phyloP scores from a whole-genome alignment of 1,140 invertebrate genomes.

The Drosophila pectinifera region DNA sequence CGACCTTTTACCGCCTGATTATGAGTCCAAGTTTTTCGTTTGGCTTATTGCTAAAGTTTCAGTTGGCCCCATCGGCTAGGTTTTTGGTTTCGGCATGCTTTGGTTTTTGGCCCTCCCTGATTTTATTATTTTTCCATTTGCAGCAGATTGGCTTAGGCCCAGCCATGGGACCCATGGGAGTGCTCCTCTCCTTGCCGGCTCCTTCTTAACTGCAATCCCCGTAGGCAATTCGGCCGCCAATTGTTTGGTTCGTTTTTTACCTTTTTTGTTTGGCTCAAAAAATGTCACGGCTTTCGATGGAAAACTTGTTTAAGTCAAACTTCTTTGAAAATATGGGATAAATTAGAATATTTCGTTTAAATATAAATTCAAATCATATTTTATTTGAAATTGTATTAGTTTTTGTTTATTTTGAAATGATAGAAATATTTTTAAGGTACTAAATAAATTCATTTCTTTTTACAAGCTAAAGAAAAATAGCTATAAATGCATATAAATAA shows the following conservation, averaged over 20 bases:
- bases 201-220: slow-evolving; percentile 35
- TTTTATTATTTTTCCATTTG: slow-evolving; percentile 75
- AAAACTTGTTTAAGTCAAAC: slow-evolving; percentile 14
- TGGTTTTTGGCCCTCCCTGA: slow-evolving; percentile 41
- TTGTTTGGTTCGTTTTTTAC: slow-evolving; percentile 25
- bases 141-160: slow-evolving; percentile 58
- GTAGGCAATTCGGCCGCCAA: slow-evolving; percentile 39
- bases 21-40: slow-evolving; percentile 55
- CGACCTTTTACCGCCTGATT: slow-evolving; percentile 50
- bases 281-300: slow-evolving; percentile 14
- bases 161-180: slow-evolving; percentile 27
- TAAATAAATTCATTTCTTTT: too few relatives aligned
- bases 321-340: not conserved
- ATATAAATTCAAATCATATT: not conserved
- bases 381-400: not conserved
- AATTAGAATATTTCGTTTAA: not conserved
- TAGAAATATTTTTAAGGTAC: not conserved
- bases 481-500: too few relatives aligned
- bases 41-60: slow-evolving; percentile 55
- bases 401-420: not conserved
- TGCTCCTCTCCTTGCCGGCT: slow-evolving; percentile 16
- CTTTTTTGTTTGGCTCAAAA: slow-evolving; percentile 14
- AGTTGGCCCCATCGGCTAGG: slow-evolving; percentile 5
- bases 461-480: too few relatives aligned
- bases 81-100: slow-evolving; percentile 26